Evolutionary conservation across 92 coral and sea anemone species (phyloP), one percentile per base, ranked within the genome.

Genomic region (Heteractis magnifica): DNA sequence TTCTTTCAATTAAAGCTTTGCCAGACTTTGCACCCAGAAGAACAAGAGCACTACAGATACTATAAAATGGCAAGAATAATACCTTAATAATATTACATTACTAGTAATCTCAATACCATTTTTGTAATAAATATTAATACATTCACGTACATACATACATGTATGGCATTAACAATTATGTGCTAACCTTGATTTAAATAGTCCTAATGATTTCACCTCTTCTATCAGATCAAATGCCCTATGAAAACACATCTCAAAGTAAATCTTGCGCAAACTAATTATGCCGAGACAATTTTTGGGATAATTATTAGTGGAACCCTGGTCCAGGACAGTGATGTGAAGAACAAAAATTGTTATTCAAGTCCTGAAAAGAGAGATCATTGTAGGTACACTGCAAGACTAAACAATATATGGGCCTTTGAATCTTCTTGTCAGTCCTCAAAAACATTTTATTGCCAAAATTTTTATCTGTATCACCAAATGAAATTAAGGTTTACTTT

Each of bases 221-320:
- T 82, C 88, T 70, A 91, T 55, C 51, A 91, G 78, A 49, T 76
- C 77, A 77, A 91, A 91, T 51, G 94, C 94, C 90, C 94, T 91
- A 49, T 8, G 49, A 74, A 16, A 82, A 19, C 49, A 77, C 1
- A 13, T 19, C 44, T 23, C n/a, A 6, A 8, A 78, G 50, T 6
- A 51, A 14, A 16, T 77, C n/a, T 10, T 77, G 80, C 49, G 3
- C 44, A 34, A 34, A 34, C 44, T 34, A 34, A 34, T 34, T 34
- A 34, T 34, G 44, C 44, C 1, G 3, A 34, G 44, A 34, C 49
- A 50, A 75, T 34, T 1, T 75, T 16, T 75, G 79, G 11, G 8
- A 4, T 15, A 16, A 75, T 16, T 34, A 34, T 34, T 34, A 34
- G 44, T n/a, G n/a, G n/a, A n/a, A n/a, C n/a, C n/a, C n/a, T n/a